Evolutionary conservation across 2,888 invertebrate genomes (phyloP).

Genomic region (Selenia dentaria): DNA sequence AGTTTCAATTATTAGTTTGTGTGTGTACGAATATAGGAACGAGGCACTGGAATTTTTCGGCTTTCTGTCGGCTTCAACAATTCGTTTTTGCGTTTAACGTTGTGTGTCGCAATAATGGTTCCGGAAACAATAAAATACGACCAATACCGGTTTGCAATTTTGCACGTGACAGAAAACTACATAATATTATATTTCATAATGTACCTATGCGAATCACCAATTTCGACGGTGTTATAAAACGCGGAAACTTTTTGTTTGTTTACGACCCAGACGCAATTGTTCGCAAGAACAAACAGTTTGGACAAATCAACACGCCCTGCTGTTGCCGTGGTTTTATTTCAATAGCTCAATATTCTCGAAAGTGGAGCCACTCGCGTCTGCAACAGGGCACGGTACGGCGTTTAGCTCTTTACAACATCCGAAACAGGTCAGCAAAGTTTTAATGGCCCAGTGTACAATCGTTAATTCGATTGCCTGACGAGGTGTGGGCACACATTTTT

Average conservation of each 20-base stretch:
- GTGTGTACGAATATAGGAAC: conserved; percentile 42
- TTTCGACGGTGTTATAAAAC: conserved; percentile 15
- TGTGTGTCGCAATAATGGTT: conserved; percentile 62
- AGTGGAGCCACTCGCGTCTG: conserved; percentile 27
- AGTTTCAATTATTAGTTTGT: conserved; percentile 51
- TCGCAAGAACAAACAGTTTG: conserved; percentile 13
- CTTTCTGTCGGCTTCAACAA: conserved; percentile 40
- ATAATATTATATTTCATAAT: conserved; percentile 17
- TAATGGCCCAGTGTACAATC: conserved; percentile 64
- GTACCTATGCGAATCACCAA: conserved; percentile 11
- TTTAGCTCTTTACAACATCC: conserved; percentile 50
- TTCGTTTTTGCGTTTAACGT: conserved; percentile 64
- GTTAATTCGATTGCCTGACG: conserved; percentile 65
- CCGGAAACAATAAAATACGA: conserved; percentile 62
- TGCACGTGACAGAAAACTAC: conserved; percentile 22
- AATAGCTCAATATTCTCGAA: conserved; percentile 22
- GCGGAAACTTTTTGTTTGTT: conserved; percentile 13
- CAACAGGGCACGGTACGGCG: conserved; percentile 30
- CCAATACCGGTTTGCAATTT: conserved; percentile 47
- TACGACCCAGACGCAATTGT: conserved; percentile 5
- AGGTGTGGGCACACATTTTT: conserved; percentile 56
- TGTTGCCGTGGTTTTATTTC: conserved; percentile 24
- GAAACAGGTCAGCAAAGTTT: conserved; percentile 58
- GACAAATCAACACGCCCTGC: conserved; percentile 6
- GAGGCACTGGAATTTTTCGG: conserved; percentile 43